These are phyloP conservation scores for Hepsetus odoe DNA, from an alignment of 2,113 vertebrate species.

Conservation along the genomic window DNA sequence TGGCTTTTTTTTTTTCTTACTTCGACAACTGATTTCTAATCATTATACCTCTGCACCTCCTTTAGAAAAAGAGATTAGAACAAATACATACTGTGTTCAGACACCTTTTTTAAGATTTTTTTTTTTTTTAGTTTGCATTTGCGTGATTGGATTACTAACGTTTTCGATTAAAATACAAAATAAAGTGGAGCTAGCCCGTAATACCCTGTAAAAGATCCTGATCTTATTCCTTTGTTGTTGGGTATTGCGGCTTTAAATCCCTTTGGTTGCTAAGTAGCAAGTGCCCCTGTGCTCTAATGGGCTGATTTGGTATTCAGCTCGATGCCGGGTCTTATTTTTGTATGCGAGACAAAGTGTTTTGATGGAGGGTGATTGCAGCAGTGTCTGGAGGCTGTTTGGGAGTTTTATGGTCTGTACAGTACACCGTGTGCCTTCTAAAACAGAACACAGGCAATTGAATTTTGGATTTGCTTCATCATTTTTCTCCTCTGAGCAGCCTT, in stretches of 20 bases:
- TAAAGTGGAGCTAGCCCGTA: slow-evolving; percentile 54
- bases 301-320: slow-evolving; percentile 97
- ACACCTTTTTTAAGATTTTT: neutral
- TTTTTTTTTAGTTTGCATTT: slow-evolving; percentile 55
- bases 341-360: slow-evolving; percentile 99
- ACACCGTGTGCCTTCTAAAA: slow-evolving; percentile 91
- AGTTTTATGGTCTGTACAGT: slow-evolving; percentile 98
- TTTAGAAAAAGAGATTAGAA: neutral
- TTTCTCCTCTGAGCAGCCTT: slow-evolving; percentile 79
- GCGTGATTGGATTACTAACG: slow-evolving; percentile 27
- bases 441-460: slow-evolving; percentile 90
- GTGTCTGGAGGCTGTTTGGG: slow-evolving; percentile 92
- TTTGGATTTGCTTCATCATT: slow-evolving; percentile 89
- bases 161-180: slow-evolving; percentile 46
- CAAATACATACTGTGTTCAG: neutral
- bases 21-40: no score
- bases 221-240: slow-evolving; percentile 82
- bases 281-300: slow-evolving; percentile 94
- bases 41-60: no score
- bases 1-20: no score
- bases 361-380: slow-evolving; percentile 98
- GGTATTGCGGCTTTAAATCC: slow-evolving; percentile 87
- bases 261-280: slow-evolving; percentile 96
- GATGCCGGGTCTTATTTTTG: slow-evolving; percentile 95
- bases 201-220: slow-evolving; percentile 63